Evolutionary conservation across 2,888 invertebrate genomes (phyloP).

Genomic region (Lamproptera curius): DNA sequence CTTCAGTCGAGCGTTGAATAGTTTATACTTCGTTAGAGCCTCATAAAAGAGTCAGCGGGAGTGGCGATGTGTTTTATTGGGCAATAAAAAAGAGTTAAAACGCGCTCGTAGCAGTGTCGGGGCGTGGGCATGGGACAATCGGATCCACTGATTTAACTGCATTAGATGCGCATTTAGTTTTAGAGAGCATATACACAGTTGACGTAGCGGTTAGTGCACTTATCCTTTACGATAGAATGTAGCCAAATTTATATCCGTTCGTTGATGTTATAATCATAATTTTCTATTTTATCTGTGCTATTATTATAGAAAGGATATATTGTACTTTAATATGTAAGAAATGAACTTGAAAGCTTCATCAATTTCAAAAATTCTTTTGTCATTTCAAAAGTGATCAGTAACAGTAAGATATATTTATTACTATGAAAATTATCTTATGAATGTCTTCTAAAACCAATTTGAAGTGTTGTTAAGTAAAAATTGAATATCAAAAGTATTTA

Average conservation of each 20-base stretch:
- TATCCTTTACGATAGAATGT: neutral
- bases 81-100: slow-evolving; percentile 36
- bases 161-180: slow-evolving; percentile 2
- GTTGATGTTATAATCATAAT: no score
- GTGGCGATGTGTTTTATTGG: slow-evolving; percentile 33
- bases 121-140: neutral
- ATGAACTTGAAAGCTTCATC: neutral
- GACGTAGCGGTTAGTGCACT: neutral
- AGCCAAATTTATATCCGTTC: neutral
- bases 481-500: no score
- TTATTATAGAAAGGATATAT: neutral
- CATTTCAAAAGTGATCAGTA: no score
- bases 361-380: no score
- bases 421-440: no score
- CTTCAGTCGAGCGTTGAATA: slow-evolving; percentile 30
- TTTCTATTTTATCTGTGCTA: no score
- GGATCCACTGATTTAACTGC: slow-evolving; percentile 15
- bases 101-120: slow-evolving; percentile 14
- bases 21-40: slow-evolving; percentile 35
- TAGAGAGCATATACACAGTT: neutral
- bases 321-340: no score
- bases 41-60: slow-evolving; percentile 36
- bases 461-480: no score
- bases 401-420: no score
- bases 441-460: no score